Evolutionary conservation across 2,113 vertebrate species (phyloP).

Genomic region (Heliornis fulica): DNA sequence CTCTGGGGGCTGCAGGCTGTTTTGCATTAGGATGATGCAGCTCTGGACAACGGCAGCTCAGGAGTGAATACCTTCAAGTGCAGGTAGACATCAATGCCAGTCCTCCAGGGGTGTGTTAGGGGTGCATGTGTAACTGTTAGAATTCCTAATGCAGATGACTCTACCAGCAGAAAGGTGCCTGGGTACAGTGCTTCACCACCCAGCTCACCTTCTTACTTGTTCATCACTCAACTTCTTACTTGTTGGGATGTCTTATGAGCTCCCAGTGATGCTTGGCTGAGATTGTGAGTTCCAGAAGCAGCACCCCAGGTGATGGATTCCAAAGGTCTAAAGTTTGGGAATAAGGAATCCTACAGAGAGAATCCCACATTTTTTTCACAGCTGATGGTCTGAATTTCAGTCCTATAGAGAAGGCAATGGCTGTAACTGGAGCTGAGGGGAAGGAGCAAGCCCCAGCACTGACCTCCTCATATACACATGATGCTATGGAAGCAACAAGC

Average conservation of each 20-base stretch:
- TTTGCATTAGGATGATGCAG: neutral
- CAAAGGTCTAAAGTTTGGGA: neutral
- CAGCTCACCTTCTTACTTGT: fast-evolving
- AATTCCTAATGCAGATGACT: neutral
- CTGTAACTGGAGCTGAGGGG: neutral
- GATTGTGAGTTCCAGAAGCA: neutral
- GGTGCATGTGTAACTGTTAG: fast-evolving
- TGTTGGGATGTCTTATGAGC: neutral
- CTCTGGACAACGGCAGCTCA: neutral
- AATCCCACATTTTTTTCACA: neutral
- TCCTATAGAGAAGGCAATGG: fast-evolving
- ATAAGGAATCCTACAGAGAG: neutral
- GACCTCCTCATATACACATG: fast-evolving
- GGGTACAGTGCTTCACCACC: neutral
- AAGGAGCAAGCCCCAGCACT: neutral
- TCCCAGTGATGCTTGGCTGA: fast-evolving
- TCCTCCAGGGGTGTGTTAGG: fast-evolving
- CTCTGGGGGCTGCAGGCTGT: fast-evolving
- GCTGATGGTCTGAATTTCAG: fast-evolving
- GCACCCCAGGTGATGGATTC: neutral
- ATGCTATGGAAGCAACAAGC: neutral
- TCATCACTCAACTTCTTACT: fast-evolving
- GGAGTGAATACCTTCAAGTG: neutral
- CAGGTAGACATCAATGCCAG: neutral
- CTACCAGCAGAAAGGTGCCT: neutral